Conservation (phyloP, 35 echinoderm and acorn worm genomes). For the Heliocidaris tuberculata region DNA sequence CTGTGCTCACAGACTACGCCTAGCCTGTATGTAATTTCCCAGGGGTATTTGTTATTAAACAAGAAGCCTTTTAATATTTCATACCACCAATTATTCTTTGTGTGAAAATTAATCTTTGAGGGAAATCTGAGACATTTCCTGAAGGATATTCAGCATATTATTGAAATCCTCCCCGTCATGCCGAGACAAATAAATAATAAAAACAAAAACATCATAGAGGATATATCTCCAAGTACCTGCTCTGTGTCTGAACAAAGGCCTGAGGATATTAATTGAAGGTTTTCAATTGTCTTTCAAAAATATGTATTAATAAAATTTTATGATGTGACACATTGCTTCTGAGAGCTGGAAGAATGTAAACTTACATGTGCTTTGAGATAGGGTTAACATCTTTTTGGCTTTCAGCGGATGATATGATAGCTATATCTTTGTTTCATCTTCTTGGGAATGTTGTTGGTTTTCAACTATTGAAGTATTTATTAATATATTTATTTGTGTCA, state of each 20-base stretch:
- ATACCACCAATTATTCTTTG: neutral
- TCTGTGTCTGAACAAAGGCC: neutral
- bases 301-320: neutral
- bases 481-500: no score
- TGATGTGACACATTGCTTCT: no score
- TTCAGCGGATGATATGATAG: no score
- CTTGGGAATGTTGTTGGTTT: no score
- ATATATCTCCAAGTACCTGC: neutral
- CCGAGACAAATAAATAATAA: neutral
- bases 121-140: slow-evolving; percentile 9
- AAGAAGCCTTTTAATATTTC: neutral
- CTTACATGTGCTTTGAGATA: no score
- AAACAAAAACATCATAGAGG: neutral
- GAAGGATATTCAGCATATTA: neutral
- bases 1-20: neutral
- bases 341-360: no score
- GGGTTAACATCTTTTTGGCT: no score
- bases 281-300: no score
- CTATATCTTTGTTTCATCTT: no score
- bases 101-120: slow-evolving; percentile 11
- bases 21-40: neutral
- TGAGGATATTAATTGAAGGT: neutral
- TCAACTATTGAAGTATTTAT: no score
- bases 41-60: neutral
- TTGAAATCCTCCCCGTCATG: neutral